Base-by-base conservation (phyloP, 2,888 invertebrate genomes). In the Caenorhabditis sulstoni region DNA sequence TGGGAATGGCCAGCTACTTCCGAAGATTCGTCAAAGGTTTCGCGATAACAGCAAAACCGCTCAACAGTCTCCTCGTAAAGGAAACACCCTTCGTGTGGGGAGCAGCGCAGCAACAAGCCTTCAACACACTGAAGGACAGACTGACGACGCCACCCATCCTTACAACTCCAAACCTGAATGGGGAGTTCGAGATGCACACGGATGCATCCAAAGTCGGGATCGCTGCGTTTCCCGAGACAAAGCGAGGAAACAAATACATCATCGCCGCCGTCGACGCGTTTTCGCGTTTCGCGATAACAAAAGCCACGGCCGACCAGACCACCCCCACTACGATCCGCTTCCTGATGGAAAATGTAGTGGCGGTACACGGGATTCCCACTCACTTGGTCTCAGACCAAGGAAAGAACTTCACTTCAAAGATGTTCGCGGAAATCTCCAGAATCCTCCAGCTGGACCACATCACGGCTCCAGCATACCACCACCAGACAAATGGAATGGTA, bases 1-100 rank as follows among this genome's bases (percentile, higher is more conserved):
- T 86, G 12, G 85, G 86, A 37, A 57, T 73, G 39, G 18, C 59
- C 0, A 47, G 61, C 7, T 86, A 83, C 53, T 83, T 81, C 44
- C 65, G 86, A 2, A 29, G 62, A 18, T 86, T 81, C 49, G 65
- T 86, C 14, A n/a, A 49, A 18, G 35, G 62, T 20, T 84, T 62
- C 55, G 84, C 85, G 1, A 35, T 49, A 5, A 70, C 82, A 2
- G 70, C 76, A 1, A 45, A 16, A 11, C 83, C 84, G 1, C 53
- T 86, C 12, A 44, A 66, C 29, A 65, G 68, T 1, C 59, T 86
- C 5, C 81, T 75, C 1, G 47, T 74, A 29, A 57, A 64, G 29
- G 70, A 71, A 4, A 16, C 23, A 14, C 22, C 44, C 1, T 67
- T 78, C 39, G 49, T 23, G 9, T 82, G 81, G 82, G 68, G 18